These are phyloP conservation scores for Electrophaes corylata DNA, from an alignment of 2,888 invertebrate species.

Conservation along the genomic window DNA sequence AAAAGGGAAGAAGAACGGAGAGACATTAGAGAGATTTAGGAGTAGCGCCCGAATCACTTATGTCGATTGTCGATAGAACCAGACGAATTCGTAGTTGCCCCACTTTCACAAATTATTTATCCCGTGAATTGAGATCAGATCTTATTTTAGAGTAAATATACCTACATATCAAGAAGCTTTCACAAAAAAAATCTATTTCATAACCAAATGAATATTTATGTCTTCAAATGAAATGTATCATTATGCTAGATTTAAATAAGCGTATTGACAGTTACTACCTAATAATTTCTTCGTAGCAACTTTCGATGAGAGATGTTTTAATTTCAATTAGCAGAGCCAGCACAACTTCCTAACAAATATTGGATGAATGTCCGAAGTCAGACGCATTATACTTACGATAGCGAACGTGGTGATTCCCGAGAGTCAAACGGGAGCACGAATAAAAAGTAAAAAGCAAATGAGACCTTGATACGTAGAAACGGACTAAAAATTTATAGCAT, in stretches of 20 bases:
- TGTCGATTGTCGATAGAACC: conserved; percentile 45
- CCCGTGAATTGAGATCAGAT: conserved; percentile 14
- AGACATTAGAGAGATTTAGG: conserved; percentile 58
- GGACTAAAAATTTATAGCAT: neutral
- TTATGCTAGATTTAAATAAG: conserved; percentile 8
- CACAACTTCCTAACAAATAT: conserved; percentile 59
- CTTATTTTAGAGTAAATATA: no score
- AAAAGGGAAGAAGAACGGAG: conserved; percentile 51
- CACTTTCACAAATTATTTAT: conserved; percentile 28
- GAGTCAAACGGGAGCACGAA: conserved; percentile 63
- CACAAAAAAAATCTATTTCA: conserved; percentile 25
- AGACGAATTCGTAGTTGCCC: conserved; percentile 28
- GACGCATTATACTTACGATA: conserved; percentile 60
- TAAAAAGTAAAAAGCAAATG: conserved; percentile 68
- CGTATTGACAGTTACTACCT: neutral
- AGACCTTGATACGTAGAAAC: conserved; percentile 47
- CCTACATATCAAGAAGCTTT: conserved; percentile 23
- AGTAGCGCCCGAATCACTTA: conserved; percentile 44
- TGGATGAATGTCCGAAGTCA: conserved; percentile 52
- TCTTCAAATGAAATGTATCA: conserved; percentile 8
- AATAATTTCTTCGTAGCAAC: conserved; percentile 30
- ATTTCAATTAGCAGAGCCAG: conserved; percentile 58
- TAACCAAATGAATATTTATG: conserved; percentile 19
- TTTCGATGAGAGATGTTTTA: conserved; percentile 49
- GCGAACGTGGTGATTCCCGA: conserved; percentile 47